A percentile compares a stretch with the other conserved stretches of the same genome.
These are phyloP conservation scores for Drosophila aff. DNA, from an alignment of 1,140 invertebrate species.

Conservation along the genomic window DNA sequence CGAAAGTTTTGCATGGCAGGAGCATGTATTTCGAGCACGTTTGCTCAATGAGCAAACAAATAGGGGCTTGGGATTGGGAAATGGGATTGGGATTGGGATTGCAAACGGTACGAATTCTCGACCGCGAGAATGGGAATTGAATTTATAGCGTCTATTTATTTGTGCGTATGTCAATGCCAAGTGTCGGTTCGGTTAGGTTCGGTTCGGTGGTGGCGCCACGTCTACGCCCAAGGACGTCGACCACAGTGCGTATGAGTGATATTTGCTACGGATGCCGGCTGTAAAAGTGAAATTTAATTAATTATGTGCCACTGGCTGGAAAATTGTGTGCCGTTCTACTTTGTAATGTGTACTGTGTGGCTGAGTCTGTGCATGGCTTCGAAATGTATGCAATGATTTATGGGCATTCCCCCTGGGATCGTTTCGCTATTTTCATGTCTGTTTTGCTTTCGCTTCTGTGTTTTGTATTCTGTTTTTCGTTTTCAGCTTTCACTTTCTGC, in stretches of 20 bases:
- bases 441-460: conserved; percentile 19
- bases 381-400: conserved; percentile 75
- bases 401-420: conserved; percentile 29
- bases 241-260: conserved; percentile 68
- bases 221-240: conserved; percentile 17
- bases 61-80: conserved; percentile 41
- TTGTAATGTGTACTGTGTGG: conserved; percentile 1
- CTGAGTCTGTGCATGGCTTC: conserved; percentile 31
- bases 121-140: conserved; percentile 54
- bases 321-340: conserved; percentile 31
- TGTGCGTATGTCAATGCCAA: conserved; percentile 76
- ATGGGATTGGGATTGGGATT: background rate
- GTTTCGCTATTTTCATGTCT: conserved; percentile 35
- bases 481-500: conserved; percentile 24
- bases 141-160: conserved; percentile 77
- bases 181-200: conserved; percentile 22
- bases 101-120: conserved; percentile 3
- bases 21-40: conserved; percentile 62
- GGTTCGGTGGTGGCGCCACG: conserved; percentile 24
- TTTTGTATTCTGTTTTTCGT: conserved; percentile 24
- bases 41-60: conserved; percentile 57
- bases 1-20: conserved; percentile 67
- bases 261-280: conserved; percentile 44
- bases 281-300: conserved; percentile 79
- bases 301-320: conserved; percentile 65